Conservation (phyloP, 1,140 invertebrate genomes). For the Littorina saxatilis region DNA sequence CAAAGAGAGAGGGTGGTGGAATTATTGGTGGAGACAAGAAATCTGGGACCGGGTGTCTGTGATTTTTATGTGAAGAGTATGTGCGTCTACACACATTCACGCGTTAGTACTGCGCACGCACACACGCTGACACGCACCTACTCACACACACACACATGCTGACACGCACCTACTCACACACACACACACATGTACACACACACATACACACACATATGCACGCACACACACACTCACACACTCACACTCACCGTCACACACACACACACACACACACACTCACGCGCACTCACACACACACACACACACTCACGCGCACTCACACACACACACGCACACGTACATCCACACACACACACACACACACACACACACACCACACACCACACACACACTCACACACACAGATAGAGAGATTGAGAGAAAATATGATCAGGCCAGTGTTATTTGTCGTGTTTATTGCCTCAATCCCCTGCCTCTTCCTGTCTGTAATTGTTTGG, state of each 20-base stretch:
- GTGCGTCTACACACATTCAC: no score
- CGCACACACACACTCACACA: background rate
- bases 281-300: no score
- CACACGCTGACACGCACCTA: no score
- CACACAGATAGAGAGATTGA: no score
- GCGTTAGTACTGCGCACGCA: no score
- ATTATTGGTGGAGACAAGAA: no score
- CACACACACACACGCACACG: background rate
- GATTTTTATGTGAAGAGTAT: no score
- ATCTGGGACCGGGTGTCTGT: no score
- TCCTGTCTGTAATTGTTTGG: background rate
- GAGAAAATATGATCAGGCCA: no score
- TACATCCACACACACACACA: background rate
- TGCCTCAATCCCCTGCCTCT: background rate
- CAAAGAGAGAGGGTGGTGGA: no score
- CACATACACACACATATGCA: background rate
- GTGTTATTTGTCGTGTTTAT: background rate
- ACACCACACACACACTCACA: background rate
- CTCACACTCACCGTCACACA: background rate
- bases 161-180: conserved; percentile 1
- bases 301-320: background rate
- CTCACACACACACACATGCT: background rate
- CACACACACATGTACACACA: background rate
- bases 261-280: background rate
- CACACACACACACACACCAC: background rate